phyloP scores from a whole-genome alignment of 2,888 invertebrate genomes.

The Athalia circularis region DNA sequence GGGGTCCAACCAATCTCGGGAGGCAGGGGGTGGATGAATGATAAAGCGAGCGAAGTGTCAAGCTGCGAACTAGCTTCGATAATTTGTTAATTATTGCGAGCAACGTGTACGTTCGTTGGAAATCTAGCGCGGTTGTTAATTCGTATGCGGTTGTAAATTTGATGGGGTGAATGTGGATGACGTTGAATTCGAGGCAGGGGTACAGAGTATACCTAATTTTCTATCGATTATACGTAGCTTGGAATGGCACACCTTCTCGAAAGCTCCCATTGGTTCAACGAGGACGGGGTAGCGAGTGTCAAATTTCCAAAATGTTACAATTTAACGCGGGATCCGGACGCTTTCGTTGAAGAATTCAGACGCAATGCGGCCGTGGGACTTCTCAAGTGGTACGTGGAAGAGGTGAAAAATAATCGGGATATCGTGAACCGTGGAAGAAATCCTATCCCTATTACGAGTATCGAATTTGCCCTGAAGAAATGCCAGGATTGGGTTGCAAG shows the following conservation, averaged over 20 bases:
- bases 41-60: constrained; percentile 33
- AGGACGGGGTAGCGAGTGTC: constrained; percentile 77
- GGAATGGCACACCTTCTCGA: constrained; percentile 73
- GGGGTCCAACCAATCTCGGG: constrained; percentile 28
- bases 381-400: constrained; percentile 79
- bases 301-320: constrained; percentile 85
- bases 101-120: background rate
- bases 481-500: constrained; percentile 80
- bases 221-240: constrained; percentile 54
- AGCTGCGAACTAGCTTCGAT: constrained; percentile 29
- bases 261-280: constrained; percentile 80
- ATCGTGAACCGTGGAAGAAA: constrained; percentile 51
- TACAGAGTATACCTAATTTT: background rate
- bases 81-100: constrained; percentile 32
- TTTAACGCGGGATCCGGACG: constrained; percentile 76
- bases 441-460: constrained; percentile 74
- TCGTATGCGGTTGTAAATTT: background rate
- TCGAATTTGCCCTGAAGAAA: constrained; percentile 84
- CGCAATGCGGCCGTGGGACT: constrained; percentile 87
- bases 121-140: constrained; percentile 16
- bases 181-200: background rate
- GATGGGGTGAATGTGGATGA: background rate
- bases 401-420: constrained; percentile 53
- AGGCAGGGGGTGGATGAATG: background rate
- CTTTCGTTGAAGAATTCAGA: constrained; percentile 84